Evolutionary conservation across 2,797 vertebrate species (phyloP).

Genomic region (Ibycter americanus): DNA sequence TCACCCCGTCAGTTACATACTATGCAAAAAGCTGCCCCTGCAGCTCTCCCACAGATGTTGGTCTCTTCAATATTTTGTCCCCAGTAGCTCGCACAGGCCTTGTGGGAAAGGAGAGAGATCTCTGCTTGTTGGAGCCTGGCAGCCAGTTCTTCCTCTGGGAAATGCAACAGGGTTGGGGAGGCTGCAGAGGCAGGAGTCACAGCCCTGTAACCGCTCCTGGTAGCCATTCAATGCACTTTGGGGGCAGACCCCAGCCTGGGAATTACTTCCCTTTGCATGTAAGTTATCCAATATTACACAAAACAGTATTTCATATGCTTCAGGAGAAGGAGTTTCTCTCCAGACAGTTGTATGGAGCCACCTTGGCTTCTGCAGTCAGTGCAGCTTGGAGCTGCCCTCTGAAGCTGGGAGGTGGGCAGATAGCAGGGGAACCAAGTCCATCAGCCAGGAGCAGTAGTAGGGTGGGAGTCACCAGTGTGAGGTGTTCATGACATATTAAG

Average conservation of each 20-base stretch:
- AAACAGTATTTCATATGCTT: neutral
- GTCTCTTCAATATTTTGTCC: neutral
- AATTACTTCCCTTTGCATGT: neutral
- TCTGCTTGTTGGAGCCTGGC: neutral
- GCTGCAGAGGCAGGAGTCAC: neutral
- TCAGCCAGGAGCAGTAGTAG: neutral
- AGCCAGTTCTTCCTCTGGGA: neutral
- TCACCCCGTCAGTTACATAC: neutral
- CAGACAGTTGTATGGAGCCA: neutral
- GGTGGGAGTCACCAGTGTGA: neutral
- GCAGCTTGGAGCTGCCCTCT: neutral
- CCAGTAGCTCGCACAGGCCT: neutral
- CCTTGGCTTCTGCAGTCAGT: neutral
- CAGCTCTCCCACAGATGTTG: neutral
- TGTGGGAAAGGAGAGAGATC: neutral
- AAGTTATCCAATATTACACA: neutral
- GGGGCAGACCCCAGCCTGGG: neutral
- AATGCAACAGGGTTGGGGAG: accelerated
- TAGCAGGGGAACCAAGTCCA: neutral
- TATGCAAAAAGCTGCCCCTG: neutral
- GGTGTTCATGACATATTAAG: neutral
- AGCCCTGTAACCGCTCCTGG: neutral
- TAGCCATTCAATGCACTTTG: accelerated
- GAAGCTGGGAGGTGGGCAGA: neutral
- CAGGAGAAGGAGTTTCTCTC: neutral